phyloP scores from a whole-genome alignment of 2,113 vertebrate genomes.

The Ctenodactylus gundi region DNA sequence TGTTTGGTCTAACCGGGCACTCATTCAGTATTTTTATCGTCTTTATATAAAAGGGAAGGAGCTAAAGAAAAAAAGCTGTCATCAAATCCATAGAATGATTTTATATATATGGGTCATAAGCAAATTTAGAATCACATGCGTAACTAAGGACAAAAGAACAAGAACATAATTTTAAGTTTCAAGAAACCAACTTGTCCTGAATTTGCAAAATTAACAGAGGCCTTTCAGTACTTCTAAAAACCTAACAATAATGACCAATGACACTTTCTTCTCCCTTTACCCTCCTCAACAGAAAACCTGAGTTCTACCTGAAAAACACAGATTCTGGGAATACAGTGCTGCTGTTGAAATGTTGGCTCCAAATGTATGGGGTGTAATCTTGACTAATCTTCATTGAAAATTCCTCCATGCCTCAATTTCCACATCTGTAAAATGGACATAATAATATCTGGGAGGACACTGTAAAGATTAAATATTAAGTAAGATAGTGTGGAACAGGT shows the following conservation, averaged over 20 bases:
- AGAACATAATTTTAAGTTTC: background rate
- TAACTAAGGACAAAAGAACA: background rate
- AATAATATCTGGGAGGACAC: background rate
- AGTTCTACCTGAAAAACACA: background rate
- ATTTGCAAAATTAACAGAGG: background rate
- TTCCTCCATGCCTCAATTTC: background rate
- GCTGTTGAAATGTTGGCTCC: background rate
- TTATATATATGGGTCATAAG: background rate
- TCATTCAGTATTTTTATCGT: background rate
- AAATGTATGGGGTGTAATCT: background rate
- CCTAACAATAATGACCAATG: background rate
- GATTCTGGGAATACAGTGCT: background rate
- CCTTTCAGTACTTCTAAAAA: background rate
- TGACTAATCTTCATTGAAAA: background rate
- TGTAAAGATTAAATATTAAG: background rate
- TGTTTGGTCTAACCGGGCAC: background rate
- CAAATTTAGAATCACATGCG: slow-evolving; percentile 25
- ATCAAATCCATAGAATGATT: slow-evolving; percentile 17
- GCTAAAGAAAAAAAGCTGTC: background rate
- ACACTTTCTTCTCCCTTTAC: background rate
- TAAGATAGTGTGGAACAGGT: background rate
- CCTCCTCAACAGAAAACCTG: background rate
- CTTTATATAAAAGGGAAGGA: background rate
- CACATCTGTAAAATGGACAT: background rate
- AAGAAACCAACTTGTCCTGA: background rate